A percentile compares a stretch with the other conserved stretches of the same genome.
Conservation (phyloP, 2,113 vertebrate species). For the Nestor notabilis region DNA sequence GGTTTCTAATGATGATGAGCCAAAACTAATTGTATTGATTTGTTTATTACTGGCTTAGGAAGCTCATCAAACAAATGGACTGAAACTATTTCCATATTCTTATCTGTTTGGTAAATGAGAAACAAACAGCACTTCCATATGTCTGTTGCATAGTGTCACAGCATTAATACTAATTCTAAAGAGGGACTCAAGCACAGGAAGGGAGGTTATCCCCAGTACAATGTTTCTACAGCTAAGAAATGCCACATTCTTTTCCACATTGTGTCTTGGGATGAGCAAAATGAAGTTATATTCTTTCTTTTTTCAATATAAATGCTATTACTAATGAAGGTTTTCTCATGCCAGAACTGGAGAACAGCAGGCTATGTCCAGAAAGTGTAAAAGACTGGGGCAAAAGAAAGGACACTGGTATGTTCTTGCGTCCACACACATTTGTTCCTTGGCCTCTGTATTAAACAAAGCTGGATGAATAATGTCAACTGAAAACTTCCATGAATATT, state of each 20-base stretch:
- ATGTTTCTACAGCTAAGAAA: background rate
- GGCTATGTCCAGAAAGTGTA: background rate
- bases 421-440: background rate
- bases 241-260: background rate
- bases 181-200: background rate
- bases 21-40: slow-evolving; percentile 86
- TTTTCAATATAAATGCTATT: background rate
- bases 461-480: background rate
- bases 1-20: slow-evolving; percentile 80
- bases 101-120: slow-evolving; percentile 80
- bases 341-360: background rate
- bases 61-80: slow-evolving; percentile 84
- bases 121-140: slow-evolving; percentile 79
- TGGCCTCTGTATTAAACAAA: background rate
- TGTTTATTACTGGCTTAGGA: slow-evolving; percentile 82
- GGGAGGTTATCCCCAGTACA: background rate
- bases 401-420: background rate
- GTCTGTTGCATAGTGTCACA: slow-evolving; percentile 55
- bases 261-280: background rate
- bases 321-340: background rate
- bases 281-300: background rate
- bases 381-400: background rate
- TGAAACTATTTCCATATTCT: slow-evolving; percentile 85
- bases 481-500: slow-evolving; percentile 38
- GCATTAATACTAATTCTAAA: slow-evolving; percentile 66